Evolutionary conservation across 2,797 vertebrate genomes (phyloP).

Genomic region (Characodon lateralis): DNA sequence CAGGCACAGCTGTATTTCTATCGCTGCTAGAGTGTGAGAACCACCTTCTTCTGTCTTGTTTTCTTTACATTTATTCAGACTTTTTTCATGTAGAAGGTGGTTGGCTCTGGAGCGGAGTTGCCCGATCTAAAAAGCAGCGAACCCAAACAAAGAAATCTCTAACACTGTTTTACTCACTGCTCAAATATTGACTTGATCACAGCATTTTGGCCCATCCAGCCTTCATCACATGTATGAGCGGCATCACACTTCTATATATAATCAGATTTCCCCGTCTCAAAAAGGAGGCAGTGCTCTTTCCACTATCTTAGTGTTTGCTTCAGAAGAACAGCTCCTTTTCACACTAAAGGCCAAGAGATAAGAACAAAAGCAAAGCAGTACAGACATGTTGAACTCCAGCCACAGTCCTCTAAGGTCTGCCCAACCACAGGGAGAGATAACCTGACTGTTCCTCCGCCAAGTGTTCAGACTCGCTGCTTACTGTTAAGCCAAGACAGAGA

Average conservation of each 20-base stretch:
- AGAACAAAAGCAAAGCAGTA: slow-evolving; percentile 32
- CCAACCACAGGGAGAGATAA: slow-evolving; percentile 48
- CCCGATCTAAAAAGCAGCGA: slow-evolving; percentile 16
- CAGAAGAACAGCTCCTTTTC: slow-evolving; percentile 18
- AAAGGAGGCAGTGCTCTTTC: slow-evolving; percentile 3
- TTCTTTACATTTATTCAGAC: background rate
- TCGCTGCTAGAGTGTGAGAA: slow-evolving; percentile 34
- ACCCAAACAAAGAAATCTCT: slow-evolving; percentile 18
- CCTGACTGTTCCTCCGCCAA: slow-evolving; percentile 40
- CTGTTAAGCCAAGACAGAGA: slow-evolving; percentile 26
- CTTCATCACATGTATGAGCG: background rate
- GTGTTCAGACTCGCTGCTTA: slow-evolving; percentile 29
- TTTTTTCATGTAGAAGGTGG: slow-evolving; percentile 31
- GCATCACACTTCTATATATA: background rate
- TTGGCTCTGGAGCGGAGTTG: slow-evolving; percentile 24
- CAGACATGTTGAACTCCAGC: slow-evolving; percentile 36
- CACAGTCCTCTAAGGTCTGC: slow-evolving; percentile 40
- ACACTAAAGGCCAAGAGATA: slow-evolving; percentile 23
- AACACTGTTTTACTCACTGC: background rate
- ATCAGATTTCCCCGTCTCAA: background rate
- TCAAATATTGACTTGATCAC: slow-evolving; percentile 14
- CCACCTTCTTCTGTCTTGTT: slow-evolving; percentile 29
- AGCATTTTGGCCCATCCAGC: background rate
- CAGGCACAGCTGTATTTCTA: slow-evolving; percentile 49
- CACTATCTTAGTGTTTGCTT: slow-evolving; percentile 13